Percentiles rank a stretch among this genome's conserved stretches.
These are phyloP conservation scores for Thymelicus sylvestris DNA, from an alignment of 2,888 invertebrate species.

Conservation along the genomic window DNA sequence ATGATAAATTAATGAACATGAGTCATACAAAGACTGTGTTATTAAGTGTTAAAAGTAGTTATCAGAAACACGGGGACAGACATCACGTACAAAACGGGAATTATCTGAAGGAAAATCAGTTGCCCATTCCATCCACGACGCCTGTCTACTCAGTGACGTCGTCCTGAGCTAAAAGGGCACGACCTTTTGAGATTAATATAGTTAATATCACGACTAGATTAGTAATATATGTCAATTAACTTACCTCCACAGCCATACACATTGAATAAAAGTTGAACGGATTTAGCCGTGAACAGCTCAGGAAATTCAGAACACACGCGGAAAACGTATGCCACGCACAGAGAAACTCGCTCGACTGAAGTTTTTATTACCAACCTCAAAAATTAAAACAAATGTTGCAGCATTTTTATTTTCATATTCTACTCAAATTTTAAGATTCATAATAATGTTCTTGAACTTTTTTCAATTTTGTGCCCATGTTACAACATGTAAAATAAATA, in stretches of 20 bases:
- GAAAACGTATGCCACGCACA: constrained; percentile 80
- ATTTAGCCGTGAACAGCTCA: constrained; percentile 85
- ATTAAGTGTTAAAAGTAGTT: not conserved
- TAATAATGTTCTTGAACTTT: no score
- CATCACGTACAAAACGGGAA: not conserved
- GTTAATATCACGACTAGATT: constrained; percentile 26
- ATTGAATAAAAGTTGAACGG: constrained; percentile 88
- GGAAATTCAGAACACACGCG: constrained; percentile 79
- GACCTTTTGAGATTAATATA: constrained; percentile 54
- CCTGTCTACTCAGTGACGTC: constrained; percentile 62
- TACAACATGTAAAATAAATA: no score
- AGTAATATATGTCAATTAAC: constrained; percentile 56
- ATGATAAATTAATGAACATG: not conserved
- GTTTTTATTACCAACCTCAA: constrained; percentile 50
- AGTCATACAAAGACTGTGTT: not conserved
- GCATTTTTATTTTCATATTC: not conserved
- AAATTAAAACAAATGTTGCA: constrained; percentile 28
- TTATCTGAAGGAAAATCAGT: constrained; percentile 48
- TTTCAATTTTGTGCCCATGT: no score
- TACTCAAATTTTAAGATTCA: not conserved
- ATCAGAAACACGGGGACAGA: not conserved
- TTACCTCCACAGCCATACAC: constrained; percentile 95
- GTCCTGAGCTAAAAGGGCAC: constrained; percentile 64
- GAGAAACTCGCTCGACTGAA: constrained; percentile 69
- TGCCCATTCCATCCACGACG: constrained; percentile 59